Base-by-base conservation (phyloP, 2,797 vertebrate species). In the Avahi laniger region DNA sequence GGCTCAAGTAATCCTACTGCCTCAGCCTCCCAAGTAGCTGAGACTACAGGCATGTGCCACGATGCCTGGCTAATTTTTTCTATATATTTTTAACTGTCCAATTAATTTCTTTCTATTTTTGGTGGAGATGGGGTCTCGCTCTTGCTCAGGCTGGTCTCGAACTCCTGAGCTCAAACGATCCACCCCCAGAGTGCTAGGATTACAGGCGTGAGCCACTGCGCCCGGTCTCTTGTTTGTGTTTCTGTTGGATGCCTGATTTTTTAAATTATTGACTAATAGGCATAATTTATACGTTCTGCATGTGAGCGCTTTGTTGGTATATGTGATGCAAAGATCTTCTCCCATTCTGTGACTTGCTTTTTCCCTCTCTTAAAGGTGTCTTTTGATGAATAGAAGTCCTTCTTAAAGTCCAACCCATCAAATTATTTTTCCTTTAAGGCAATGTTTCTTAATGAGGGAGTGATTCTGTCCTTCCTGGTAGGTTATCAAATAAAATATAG, bases 361-460 rank as follows among this genome's bases (percentile, higher is more conserved):
- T 91, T 61, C 8, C 38, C 8, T 93, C 28, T 57, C 26, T 92
- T 85, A 61, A 79, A 75, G 54, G 3, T 61, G 61, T 88, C 17
- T 93, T 79, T 88, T 93, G 15, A 84, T 69, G 57, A 89, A 38
- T 59, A 72, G 43, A 89, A 67, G 59, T 89, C 26, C 35, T 78
- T 82, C 14, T 96, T 73, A 7, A 79, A 57, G n/a, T 91, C 41
- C 24, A 76, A 70, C 57, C 78, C 88, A 61, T 65, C 54, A 90
- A 48, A 26, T 92, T 24, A 63, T 80, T 95, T 95, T 86, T 81
- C 41, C 57, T 86, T 70, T 61, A 76, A 89, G 65, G 26, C 35
- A 69, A 2, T 67, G 46, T 28, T 38, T 72, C 61, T 82, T n/a
- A 82, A 86, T 18, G n/a, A 75, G 41, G 38, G 1, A 5, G 17